phyloP scores from a whole-genome alignment of 2,888 invertebrate species.

The Pterostichus niger region DNA sequence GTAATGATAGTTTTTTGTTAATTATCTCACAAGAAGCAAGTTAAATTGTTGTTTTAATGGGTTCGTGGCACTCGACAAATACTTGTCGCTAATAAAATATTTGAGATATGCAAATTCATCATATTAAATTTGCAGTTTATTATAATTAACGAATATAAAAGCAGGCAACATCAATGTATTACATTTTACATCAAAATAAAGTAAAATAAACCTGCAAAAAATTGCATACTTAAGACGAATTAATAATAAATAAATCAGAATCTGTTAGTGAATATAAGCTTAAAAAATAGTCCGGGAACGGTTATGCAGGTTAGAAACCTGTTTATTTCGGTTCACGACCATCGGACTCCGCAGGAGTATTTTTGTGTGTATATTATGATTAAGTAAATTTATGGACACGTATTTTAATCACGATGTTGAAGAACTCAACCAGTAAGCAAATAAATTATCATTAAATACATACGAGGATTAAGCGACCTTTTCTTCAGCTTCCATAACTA shows the following conservation, averaged over 20 bases:
- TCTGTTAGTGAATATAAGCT: neutral
- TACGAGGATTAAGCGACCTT: slow-evolving; percentile 46
- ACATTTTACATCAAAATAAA: slow-evolving; percentile 2
- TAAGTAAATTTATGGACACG: slow-evolving; percentile 53
- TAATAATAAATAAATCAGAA: slow-evolving; percentile 45
- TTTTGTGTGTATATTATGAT: slow-evolving; percentile 57
- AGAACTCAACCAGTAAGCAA: slow-evolving; percentile 45
- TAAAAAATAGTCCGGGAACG: slow-evolving; percentile 31
- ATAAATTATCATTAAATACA: slow-evolving; percentile 59
- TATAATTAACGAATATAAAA: too few species aligned
- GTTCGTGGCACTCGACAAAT: too few species aligned
- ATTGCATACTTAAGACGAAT: slow-evolving; percentile 23
- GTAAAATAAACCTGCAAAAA: neutral
- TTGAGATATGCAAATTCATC: too few species aligned
- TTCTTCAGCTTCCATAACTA: slow-evolving; percentile 49
- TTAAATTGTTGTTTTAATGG: too few species aligned
- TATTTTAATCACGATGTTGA: slow-evolving; percentile 49
- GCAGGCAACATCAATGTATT: too few species aligned
- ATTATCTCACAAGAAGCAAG: too few species aligned
- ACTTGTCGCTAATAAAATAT: too few species aligned
- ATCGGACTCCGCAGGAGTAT: slow-evolving; percentile 9
- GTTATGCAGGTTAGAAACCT: slow-evolving; percentile 46
- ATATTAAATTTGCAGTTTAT: too few species aligned
- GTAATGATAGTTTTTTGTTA: too few species aligned
- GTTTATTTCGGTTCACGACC: slow-evolving; percentile 30